Conservation (phyloP, 2,888 invertebrate genomes). For the Papilio elwesi region DNA sequence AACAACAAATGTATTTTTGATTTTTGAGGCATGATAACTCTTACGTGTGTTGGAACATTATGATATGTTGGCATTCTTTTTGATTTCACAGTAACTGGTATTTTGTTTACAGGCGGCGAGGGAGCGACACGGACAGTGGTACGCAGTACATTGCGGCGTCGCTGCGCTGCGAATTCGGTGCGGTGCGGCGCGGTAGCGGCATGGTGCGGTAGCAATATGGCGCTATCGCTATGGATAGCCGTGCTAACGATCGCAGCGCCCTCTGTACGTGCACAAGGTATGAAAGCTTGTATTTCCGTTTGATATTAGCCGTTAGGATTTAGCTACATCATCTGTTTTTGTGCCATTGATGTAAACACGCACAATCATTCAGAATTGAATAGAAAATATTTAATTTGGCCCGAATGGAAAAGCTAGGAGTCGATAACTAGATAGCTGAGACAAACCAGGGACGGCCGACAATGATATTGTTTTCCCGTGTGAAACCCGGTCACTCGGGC, state of each 20-base stretch:
- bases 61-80: no score
- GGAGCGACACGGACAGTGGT: conserved; percentile 13
- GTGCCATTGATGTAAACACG: no score
- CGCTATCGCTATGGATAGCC: conserved; percentile 55
- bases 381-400: no score
- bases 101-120: neutral
- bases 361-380: no score
- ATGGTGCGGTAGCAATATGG: conserved; percentile 64
- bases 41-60: no score
- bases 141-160: conserved; percentile 2
- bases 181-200: conserved; percentile 42
- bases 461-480: conserved; percentile 12
- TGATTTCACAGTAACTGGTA: neutral
- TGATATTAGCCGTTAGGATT: no score
- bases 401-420: neutral
- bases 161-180: neutral
- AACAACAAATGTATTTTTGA: no score
- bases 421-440: neutral
- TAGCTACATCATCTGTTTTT: no score
- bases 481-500: conserved; percentile 30
- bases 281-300: neutral
- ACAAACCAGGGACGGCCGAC: neutral
- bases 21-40: no score
- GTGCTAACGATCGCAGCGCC: conserved; percentile 55
- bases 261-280: conserved; percentile 52